Base-by-base conservation (phyloP, 2,888 invertebrate genomes). In the Rhagonycha fulva region DNA sequence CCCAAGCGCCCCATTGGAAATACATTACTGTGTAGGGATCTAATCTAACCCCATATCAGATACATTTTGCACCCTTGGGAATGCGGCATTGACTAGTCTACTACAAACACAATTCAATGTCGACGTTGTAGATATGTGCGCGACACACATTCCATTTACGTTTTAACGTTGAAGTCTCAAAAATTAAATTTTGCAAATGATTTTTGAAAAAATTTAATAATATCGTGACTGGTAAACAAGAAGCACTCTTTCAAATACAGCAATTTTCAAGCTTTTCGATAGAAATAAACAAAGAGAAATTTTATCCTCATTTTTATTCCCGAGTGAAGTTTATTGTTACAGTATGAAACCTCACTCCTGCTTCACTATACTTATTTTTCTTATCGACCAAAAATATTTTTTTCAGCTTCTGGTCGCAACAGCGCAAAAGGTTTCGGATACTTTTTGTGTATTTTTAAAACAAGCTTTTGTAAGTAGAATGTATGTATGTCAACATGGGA, bases 1-100 rank as follows among this genome's bases (percentile, higher is more conserved):
- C 76, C 76, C 74, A 71, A 81, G 73, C 80, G 80, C 82, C 84
- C 83, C 83, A 83, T 84, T 84, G 84, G 82, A 84, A 85, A 84
- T 84, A 84, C 84, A 84, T 84, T 83, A 84, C 83, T 81, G 81
- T 82, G 82, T 79, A 77, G 81, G 82, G 80, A 77, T 76, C 80
- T 80, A 82, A 81, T 82, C 81, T 83, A 82, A 81, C 83, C 82
- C 82, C 80, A 80, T 80, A 81, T 82, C 83, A 82, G 82, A 81
- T 83, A 83, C 83, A 82, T 82, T 84, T 82, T 82, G 80, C 81
- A 80, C 84, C 83, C 83, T 78, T 72, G 82, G 82, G 83, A 82
- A 78, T 81, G 81, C 77, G 76, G 82, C 81, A 82, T 82, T 82
- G 82, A 83, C 82, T 83, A 82, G 81, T 83, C 82, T 82, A 83